Evolutionary conservation across 2,888 invertebrate genomes (phyloP).

Genomic region (Chymomyza fuscimana): DNA sequence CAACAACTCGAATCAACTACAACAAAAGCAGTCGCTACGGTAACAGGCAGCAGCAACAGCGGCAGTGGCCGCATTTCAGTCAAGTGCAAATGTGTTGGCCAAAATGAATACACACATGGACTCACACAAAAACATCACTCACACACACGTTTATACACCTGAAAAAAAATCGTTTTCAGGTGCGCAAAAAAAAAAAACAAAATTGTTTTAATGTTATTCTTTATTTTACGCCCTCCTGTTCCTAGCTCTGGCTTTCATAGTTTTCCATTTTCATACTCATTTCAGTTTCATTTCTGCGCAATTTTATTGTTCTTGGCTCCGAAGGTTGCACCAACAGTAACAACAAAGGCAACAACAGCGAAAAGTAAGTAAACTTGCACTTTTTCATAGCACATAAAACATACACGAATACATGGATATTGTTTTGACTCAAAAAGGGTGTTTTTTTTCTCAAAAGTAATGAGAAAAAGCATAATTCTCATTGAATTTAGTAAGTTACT

Average conservation of each 20-base stretch:
- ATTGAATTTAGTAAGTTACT: background rate
- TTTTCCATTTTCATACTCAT: slow-evolving; percentile 57
- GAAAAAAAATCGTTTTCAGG: slow-evolving; percentile 8
- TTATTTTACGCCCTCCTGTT: slow-evolving; percentile 20
- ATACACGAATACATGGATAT: slow-evolving; percentile 35
- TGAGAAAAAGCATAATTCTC: slow-evolving; percentile 5
- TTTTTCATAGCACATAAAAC: slow-evolving; percentile 38
- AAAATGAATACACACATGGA: slow-evolving; percentile 24
- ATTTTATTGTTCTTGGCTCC: slow-evolving; percentile 14
- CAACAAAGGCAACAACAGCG: slow-evolving; percentile 37
- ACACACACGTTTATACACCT: background rate
- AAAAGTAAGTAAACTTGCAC: slow-evolving; percentile 59
- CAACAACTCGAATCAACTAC: slow-evolving; percentile 22
- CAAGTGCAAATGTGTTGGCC: slow-evolving; percentile 49
- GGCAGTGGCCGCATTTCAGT: slow-evolving; percentile 25
- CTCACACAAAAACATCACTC: slow-evolving; percentile 15
- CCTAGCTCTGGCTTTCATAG: slow-evolving; percentile 1
- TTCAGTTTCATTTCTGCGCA: slow-evolving; percentile 48
- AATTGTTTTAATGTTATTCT: slow-evolving; percentile 54
- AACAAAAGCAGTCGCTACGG: slow-evolving; percentile 11
- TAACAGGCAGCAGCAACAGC: slow-evolving; percentile 1
- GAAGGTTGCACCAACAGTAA: slow-evolving; percentile 28
- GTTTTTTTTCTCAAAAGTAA: background rate
- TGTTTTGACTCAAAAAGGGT: background rate
- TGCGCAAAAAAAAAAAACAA: slow-evolving; percentile 16